These are phyloP conservation scores for Oncorhynchus gorbuscha DNA, from an alignment of 2,113 vertebrate species.

Conservation along the genomic window DNA sequence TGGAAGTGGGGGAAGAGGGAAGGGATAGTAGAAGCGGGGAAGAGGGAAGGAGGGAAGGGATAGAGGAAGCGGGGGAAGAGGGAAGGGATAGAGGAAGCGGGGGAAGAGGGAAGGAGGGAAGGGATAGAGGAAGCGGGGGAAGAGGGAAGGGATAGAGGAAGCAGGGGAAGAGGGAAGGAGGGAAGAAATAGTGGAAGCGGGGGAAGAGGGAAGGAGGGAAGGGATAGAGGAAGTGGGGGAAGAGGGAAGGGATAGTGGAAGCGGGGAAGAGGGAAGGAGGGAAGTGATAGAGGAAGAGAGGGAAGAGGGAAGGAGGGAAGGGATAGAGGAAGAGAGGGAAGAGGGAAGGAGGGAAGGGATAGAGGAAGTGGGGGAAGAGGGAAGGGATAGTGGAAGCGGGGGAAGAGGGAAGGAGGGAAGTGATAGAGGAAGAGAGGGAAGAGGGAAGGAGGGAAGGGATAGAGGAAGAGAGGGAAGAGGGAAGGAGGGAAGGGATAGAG, in stretches of 20 bases:
- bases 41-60: background rate
- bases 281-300: constrained; percentile 26
- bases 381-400: background rate
- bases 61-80: too few species aligned
- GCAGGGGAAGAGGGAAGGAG: background rate
- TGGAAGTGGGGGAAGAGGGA: background rate
- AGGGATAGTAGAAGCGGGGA: background rate
- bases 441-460: constrained; percentile 4
- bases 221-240: constrained; percentile 12
- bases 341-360: too few species aligned
- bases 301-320: background rate
- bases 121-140: background rate
- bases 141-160: background rate
- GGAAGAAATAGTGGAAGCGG: background rate
- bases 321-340: background rate
- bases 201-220: too few species aligned
- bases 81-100: background rate
- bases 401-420: background rate
- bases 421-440: background rate
- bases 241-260: constrained; percentile 1
- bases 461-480: constrained; percentile 16
- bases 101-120: too few species aligned
- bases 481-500: background rate
- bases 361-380: too few species aligned
- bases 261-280: background rate